Conservation (phyloP, 2,797 vertebrate genomes). For the Brotula barbata region DNA sequence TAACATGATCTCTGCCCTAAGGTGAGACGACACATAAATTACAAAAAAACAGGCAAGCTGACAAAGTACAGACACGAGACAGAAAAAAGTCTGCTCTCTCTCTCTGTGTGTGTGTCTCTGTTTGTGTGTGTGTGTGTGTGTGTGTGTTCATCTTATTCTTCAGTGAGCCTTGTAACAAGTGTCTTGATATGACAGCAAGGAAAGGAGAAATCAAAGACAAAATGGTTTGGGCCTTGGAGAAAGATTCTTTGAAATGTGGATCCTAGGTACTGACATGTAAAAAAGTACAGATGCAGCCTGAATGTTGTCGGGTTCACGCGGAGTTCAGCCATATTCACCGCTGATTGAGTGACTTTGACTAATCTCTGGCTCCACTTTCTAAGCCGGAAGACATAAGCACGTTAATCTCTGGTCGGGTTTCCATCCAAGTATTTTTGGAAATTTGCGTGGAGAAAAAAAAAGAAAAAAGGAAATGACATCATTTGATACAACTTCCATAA, state of each 20-base stretch:
- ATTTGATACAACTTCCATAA: no score
- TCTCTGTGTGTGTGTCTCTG: conserved; percentile 1
- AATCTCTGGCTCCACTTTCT: conserved; percentile 36
- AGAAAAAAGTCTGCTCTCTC: no score
- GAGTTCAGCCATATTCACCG: conserved; percentile 56
- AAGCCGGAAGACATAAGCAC: conserved; percentile 41
- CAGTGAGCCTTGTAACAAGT: conserved; percentile 44
- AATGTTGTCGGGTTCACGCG: conserved; percentile 41
- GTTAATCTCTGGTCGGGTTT: conserved; percentile 7
- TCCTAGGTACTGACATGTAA: conserved; percentile 31
- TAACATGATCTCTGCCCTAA: no score
- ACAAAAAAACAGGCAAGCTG: no score
- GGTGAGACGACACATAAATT: no score
- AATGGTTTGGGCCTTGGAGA: conserved; percentile 42
- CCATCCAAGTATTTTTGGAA: conserved; percentile 29
- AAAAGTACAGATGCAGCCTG: conserved; percentile 24
- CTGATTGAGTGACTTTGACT: conserved; percentile 36
- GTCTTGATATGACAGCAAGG: conserved; percentile 48
- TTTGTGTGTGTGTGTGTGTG: neutral
- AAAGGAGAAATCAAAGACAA: conserved; percentile 39
- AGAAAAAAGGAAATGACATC: neutral
- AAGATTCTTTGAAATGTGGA: conserved; percentile 44
- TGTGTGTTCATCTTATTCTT: conserved; percentile 4
- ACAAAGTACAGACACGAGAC: no score
- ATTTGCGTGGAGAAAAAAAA: conserved; percentile 10